These are phyloP conservation scores for Budorcas taxicolor DNA, from an alignment of 2,113 vertebrate genomes.

Conservation along the genomic window DNA sequence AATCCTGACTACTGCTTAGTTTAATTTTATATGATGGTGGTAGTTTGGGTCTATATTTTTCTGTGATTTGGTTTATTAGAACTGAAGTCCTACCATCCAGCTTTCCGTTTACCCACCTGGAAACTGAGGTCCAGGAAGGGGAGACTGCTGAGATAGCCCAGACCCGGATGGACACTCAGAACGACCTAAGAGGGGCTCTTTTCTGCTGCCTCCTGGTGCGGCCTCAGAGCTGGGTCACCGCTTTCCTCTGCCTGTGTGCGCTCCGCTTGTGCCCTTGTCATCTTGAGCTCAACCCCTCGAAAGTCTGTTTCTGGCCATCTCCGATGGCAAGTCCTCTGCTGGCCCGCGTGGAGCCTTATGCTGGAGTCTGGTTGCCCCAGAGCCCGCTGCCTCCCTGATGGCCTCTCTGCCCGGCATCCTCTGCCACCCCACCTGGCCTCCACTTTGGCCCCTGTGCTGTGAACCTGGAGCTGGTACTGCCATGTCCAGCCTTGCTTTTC, in stretches of 20 bases:
- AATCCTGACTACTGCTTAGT: neutral
- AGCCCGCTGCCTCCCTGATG: rapidly evolving
- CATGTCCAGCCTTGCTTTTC: neutral
- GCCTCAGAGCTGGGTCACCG: neutral
- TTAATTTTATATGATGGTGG: too few species aligned
- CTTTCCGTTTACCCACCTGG: rapidly evolving
- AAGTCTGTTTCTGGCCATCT: neutral
- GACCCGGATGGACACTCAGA: neutral
- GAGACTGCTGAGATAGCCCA: neutral
- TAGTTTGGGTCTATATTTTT: neutral
- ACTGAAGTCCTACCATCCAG: neutral
- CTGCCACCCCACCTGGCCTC: too few species aligned
- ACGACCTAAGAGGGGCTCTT: too few species aligned
- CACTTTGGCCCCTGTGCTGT: rapidly evolving
- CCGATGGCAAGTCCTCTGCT: rapidly evolving
- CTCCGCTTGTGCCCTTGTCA: rapidly evolving
- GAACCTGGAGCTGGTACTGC: neutral
- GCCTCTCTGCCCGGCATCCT: neutral
- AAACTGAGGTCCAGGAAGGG: neutral
- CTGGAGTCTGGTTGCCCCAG: neutral
- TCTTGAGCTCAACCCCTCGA: too few species aligned
- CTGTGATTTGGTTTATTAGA: neutral
- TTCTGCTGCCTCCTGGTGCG: neutral
- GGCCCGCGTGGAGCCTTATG: rapidly evolving
- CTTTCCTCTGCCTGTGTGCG: rapidly evolving